Base-by-base conservation (phyloP, 2,797 vertebrate species). In the Acanthurus tractus region DNA sequence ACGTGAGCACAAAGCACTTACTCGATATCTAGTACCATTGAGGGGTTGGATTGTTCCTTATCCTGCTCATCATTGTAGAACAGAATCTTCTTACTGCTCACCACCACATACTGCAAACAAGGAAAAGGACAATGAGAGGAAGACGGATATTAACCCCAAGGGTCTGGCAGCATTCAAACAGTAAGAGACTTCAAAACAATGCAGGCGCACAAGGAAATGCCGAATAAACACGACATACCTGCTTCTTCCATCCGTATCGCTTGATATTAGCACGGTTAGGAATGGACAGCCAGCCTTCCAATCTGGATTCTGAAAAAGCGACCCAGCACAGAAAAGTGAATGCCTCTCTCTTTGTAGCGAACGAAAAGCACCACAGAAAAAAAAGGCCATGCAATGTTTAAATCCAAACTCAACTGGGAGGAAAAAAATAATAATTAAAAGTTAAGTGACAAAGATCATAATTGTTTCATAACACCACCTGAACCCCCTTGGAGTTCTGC, bases 1-100 rank as follows among this genome's bases (percentile, higher is more conserved):
- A 59, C 3, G 14, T 10, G 8, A 49, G 23, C 0, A 42, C 44
- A 42, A 18, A 13, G 23, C 6, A 98, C 98, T 97, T 93, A 99
- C 98, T 99, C 98, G 80, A 99, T 99, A 92, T 99, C 98, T 79
- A 99, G 96, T 93, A 99, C 98, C 98, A 99, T 99, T 17, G 96
- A 99, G 38, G 98, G 98, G 91, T 96, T 99, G 74, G 97, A 99
- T 87, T 97, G 98, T 76, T 99, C 98, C 88, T 99, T 99, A 92
- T 99, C 97, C 92, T 96, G 96, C 90, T 99, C 98, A 57, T 99
- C 98, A 1, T 99, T 99, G 93, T 99, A 99, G 93, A 99, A 99
- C 70, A 99, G 90, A 86, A 99, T 99, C 94, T 99, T 99, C 94
- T 98, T 99, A 93, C 98, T 99, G 96, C 98, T 99, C 80, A 99